Percentiles rank a stretch among this genome's conserved stretches.
These are phyloP conservation scores for Halichondria panicea DNA, from an alignment of 37 sponge, comb jelly and placozoan genomes.

Conservation along the genomic window DNA sequence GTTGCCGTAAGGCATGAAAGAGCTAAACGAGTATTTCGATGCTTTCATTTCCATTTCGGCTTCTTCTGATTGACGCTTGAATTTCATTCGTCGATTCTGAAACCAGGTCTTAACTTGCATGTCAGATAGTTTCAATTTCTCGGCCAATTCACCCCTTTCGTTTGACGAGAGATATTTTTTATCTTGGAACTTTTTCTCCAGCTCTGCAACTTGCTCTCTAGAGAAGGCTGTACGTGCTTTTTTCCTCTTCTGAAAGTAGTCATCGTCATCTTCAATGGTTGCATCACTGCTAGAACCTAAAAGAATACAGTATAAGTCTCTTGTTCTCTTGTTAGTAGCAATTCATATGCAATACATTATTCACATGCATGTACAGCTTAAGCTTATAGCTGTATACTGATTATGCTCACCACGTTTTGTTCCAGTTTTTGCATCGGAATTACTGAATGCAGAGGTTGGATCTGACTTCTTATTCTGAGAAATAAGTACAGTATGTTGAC, in stretches of 20 bases:
- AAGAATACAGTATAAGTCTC: background rate
- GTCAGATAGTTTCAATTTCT: conserved; percentile 76
- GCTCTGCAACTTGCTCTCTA: conserved; percentile 72
- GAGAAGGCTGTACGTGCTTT: conserved; percentile 85
- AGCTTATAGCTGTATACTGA: too few relatives aligned
- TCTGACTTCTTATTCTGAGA: background rate
- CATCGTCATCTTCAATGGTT: conserved; percentile 62
- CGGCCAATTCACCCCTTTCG: conserved; percentile 81
- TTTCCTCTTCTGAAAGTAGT: conserved; percentile 49
- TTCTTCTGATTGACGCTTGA: conserved; percentile 79
- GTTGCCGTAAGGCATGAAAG: conserved; percentile 44
- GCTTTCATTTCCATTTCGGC: conserved; percentile 80
- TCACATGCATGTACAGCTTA: background rate
- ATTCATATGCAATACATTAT: too few relatives aligned
- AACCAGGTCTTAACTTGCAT: conserved; percentile 92
- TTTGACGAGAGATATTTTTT: conserved; percentile 81
- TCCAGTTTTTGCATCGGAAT: background rate
- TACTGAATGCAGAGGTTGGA: background rate
- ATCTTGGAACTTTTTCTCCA: conserved; percentile 83
- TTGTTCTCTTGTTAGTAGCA: background rate
- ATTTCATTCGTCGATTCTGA: conserved; percentile 85
- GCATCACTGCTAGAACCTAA: background rate
- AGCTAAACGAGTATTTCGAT: conserved; percentile 51
- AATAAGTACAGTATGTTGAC: too few relatives aligned
- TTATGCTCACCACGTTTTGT: conserved; percentile 10